These are phyloP conservation scores for Agrenia bidenticulata DNA, from an alignment of 2,888 invertebrate genomes.

Conservation along the genomic window DNA sequence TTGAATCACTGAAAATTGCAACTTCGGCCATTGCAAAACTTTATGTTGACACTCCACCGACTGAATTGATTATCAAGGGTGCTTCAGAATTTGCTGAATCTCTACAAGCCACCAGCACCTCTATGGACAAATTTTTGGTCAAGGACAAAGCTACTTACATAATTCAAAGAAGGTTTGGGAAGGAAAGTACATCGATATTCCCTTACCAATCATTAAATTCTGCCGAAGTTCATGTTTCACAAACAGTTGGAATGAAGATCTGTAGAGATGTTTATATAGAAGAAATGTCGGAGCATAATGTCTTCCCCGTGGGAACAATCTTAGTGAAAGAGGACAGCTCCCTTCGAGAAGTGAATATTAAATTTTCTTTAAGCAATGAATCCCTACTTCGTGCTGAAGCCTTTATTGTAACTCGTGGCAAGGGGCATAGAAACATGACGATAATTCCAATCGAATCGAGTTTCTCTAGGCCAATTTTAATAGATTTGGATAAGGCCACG, in stretches of 20 bases:
- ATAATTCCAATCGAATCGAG: not conserved
- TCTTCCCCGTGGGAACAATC: not conserved
- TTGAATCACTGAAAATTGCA: no score
- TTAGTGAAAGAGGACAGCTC: not conserved
- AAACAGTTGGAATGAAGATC: no score
- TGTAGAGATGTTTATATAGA: no score
- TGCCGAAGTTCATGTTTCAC: no score
- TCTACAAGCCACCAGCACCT: not conserved
- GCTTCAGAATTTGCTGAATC: not conserved
- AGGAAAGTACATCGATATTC: no score
- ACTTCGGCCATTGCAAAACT: no score
- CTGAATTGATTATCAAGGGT: not conserved
- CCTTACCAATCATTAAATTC: no score
- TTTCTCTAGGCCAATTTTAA: not conserved
- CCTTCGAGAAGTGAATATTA: not conserved
- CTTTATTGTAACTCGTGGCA: no score
- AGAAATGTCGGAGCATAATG: not conserved
- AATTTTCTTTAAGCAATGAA: constrained; percentile 7
- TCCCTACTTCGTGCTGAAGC: not conserved
- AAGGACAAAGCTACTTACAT: not conserved
- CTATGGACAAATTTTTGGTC: not conserved
- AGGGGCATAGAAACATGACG: no score
- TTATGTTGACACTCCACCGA: no score
- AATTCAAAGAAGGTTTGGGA: not conserved
- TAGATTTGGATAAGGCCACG: not conserved